Conservation (phyloP, 2,888 invertebrate genomes). For the Toxonevra muliebris region DNA sequence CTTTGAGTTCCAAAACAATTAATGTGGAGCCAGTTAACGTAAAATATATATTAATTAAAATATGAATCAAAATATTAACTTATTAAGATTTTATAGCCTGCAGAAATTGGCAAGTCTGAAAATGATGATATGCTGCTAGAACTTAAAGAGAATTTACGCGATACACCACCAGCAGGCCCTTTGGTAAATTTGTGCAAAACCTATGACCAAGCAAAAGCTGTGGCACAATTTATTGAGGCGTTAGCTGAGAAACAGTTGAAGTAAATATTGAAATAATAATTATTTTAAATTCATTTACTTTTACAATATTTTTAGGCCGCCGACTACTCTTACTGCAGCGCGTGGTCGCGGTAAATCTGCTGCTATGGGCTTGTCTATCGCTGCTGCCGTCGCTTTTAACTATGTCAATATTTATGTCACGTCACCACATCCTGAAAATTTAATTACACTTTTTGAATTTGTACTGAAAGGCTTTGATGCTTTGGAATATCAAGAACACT, state of each 20-base stretch:
- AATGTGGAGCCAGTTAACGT: slow-evolving; percentile 78
- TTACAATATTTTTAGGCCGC: slow-evolving; percentile 70
- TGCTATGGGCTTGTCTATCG: slow-evolving; percentile 91
- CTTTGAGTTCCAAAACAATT: slow-evolving; percentile 88
- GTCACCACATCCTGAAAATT: slow-evolving; percentile 97
- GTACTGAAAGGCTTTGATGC: slow-evolving; percentile 95
- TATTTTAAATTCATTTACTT: neutral
- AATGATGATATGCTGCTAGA: slow-evolving; percentile 74
- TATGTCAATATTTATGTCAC: slow-evolving; percentile 94
- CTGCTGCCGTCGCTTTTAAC: slow-evolving; percentile 83
- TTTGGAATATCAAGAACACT: slow-evolving; percentile 93
- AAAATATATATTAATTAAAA: slow-evolving; percentile 39
- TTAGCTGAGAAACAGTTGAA: slow-evolving; percentile 87
- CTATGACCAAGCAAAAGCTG: slow-evolving; percentile 90
- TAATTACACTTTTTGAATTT: slow-evolving; percentile 97
- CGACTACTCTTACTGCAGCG: slow-evolving; percentile 94
- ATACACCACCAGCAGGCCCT: slow-evolving; percentile 91
- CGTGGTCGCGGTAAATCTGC: slow-evolving; percentile 99
- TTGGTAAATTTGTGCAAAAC: slow-evolving; percentile 91
- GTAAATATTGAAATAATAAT: slow-evolving; percentile 53
- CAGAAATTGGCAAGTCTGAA: slow-evolving; percentile 57
- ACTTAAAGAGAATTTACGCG: slow-evolving; percentile 83
- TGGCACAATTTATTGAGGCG: slow-evolving; percentile 93
- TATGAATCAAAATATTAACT: slow-evolving; percentile 49
- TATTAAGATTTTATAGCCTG: slow-evolving; percentile 45